phyloP scores from a whole-genome alignment of 2,113 vertebrate species.

The Atractosteus spatula region DNA sequence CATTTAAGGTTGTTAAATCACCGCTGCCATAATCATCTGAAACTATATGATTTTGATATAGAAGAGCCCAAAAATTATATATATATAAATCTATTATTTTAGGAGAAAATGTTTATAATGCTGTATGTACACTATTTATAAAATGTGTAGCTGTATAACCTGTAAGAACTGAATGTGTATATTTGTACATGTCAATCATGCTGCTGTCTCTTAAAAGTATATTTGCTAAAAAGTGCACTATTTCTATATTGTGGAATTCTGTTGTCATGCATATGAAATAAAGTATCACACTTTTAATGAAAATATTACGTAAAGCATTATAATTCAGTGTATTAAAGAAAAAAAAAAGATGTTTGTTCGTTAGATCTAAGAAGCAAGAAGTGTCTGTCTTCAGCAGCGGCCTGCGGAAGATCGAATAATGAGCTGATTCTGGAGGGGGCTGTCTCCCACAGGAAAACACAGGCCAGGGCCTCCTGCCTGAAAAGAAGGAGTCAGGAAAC shows the following conservation, averaged over 20 bases:
- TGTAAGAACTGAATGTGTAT: conserved; percentile 80
- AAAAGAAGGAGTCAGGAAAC: too few species aligned
- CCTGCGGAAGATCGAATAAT: not conserved
- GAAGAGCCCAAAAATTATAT: conserved; percentile 56
- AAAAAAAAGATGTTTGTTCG: not conserved
- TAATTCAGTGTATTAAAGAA: not conserved
- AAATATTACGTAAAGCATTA: not conserved
- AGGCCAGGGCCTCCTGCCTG: not conserved
- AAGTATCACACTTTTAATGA: conserved; percentile 49
- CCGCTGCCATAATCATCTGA: conserved; percentile 49
- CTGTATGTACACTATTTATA: conserved; percentile 79
- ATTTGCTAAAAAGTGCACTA: conserved; percentile 56
- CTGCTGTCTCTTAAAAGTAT: conserved; percentile 79
- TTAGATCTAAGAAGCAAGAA: not conserved
- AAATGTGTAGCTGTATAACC: conserved; percentile 75
- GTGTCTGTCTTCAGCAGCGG: not conserved
- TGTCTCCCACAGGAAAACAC: not conserved
- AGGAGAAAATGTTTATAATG: conserved; percentile 75
- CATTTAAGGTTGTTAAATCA: conserved; percentile 50
- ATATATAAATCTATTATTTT: conserved; percentile 52
- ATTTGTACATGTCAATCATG: conserved; percentile 91
- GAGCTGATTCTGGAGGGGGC: not conserved
- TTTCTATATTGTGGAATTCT: conserved; percentile 56
- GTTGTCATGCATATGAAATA: conserved; percentile 46
- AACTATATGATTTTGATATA: conserved; percentile 42